These are phyloP conservation scores for Formica exsecta DNA, from an alignment of 1,140 invertebrate genomes.

Conservation along the genomic window DNA sequence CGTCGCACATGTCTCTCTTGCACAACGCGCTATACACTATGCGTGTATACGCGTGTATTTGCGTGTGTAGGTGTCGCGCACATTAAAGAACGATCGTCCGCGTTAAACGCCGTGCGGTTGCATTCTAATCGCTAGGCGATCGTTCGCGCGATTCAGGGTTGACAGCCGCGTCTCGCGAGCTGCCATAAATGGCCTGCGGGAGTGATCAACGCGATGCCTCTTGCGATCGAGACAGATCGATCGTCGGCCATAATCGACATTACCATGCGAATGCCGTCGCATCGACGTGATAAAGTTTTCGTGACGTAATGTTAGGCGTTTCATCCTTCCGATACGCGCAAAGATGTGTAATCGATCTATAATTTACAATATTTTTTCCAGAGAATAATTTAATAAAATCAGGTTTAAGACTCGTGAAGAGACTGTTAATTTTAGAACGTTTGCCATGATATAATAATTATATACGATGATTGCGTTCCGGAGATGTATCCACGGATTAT, in stretches of 20 bases:
- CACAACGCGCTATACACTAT: slow-evolving; percentile 70
- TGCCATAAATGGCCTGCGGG: slow-evolving; percentile 69
- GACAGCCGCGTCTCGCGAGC: slow-evolving; percentile 30
- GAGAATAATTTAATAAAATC: no score
- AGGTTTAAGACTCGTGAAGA: background rate
- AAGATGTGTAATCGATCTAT: background rate
- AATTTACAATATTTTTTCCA: background rate
- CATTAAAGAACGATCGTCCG: slow-evolving; percentile 46
- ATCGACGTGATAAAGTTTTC: slow-evolving; percentile 23
- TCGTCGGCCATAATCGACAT: slow-evolving; percentile 51
- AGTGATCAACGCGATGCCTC: slow-evolving; percentile 60
- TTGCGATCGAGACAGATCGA: slow-evolving; percentile 63
- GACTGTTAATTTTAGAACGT: slow-evolving; percentile 18
- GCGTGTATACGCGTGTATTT: no score
- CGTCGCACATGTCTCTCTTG: slow-evolving; percentile 66
- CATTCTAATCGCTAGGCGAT: slow-evolving; percentile 65
- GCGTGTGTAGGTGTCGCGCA: slow-evolving; percentile 50
- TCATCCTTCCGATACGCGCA: background rate
- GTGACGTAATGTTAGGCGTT: slow-evolving; percentile 53
- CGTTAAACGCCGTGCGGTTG: slow-evolving; percentile 30
- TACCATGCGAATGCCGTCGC: slow-evolving; percentile 50
- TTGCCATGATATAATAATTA: slow-evolving; percentile 7
- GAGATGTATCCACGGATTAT: background rate
- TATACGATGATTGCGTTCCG: background rate
- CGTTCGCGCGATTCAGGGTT: slow-evolving; percentile 34